Percentiles rank a stretch among this genome's conserved stretches.
Conservation (phyloP, 1,140 invertebrate genomes). For the Drosophila biarmipes region DNA sequence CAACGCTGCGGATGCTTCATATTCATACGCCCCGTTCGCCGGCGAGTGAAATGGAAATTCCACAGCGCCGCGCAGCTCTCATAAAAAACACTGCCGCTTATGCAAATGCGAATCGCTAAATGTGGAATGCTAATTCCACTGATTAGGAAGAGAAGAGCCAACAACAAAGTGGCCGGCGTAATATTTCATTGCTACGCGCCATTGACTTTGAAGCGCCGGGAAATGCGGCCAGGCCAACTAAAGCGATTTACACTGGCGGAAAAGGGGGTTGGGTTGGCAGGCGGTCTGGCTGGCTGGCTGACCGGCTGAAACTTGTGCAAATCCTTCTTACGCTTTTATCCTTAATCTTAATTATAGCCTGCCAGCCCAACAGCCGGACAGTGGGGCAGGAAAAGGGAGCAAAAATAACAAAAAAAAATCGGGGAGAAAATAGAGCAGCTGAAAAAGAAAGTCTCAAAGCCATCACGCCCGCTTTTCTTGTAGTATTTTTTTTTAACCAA, state of each 20-base stretch:
- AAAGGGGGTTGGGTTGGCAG: constrained; percentile 1
- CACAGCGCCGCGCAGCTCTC: constrained; percentile 14
- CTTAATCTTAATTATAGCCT: constrained; percentile 84
- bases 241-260: constrained; percentile 67
- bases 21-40: constrained; percentile 57
- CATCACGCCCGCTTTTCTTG: constrained; percentile 25
- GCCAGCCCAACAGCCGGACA: constrained; percentile 54
- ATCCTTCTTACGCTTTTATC: constrained; percentile 84
- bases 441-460: constrained; percentile 49
- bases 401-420: constrained; percentile 24
- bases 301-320: constrained; percentile 56
- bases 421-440: constrained; percentile 27
- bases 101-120: constrained; percentile 69
- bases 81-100: constrained; percentile 53
- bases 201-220: constrained; percentile 68
- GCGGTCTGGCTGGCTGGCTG: constrained; percentile 22
- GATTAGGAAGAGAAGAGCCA: constrained; percentile 58
- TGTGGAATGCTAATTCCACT: constrained; percentile 72
- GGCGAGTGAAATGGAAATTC: constrained; percentile 19
- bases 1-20: constrained; percentile 59
- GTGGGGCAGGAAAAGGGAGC: constrained; percentile 29
- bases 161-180: constrained; percentile 39
- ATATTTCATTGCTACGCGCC: constrained; percentile 81
- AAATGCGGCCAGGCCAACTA: constrained; percentile 50
- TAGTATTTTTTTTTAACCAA: constrained; percentile 15